Evolutionary conservation across 2,797 vertebrate genomes (phyloP), one percentile per base, ranked within the genome.

Genomic region (Novumbra hubbsi): DNA sequence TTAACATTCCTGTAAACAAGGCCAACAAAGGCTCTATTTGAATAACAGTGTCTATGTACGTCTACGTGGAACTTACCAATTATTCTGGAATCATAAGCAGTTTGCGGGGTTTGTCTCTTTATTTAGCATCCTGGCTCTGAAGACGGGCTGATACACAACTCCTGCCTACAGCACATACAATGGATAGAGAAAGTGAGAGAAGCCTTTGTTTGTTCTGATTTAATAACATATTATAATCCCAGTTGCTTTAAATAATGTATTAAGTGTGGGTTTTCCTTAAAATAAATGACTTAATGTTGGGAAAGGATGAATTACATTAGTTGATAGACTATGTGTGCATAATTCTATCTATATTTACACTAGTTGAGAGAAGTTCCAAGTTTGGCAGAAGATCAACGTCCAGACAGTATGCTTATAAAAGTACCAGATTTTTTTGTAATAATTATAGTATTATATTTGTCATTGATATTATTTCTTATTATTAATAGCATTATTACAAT

Each of bases 211-310:
- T 80, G 76, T 76, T 66, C 57, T 65, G 48, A 71, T 84, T 79
- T 74, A 63, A 80, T 80, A 83, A 78, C 81, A 73, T 73, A 82
- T 76, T 79, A 77, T 80, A 83, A 84, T 90, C 90, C 88, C 89
- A 82, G 76, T 83, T 85, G 84, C 75, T 85, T 83, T 93, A 88
- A 92, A 93, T 93, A 85, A 93, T 92, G 91, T 81, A 93, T 90
- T 79, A 81, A 77, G 66, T 88, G 83, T 88, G 84, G 74, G 80
- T 89, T 89, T 88, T 78, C 74, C 81, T 86, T 88, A 81, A 88
- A 88, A 88, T 86, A 86, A 91, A 85, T 86, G 4, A 70, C 75
- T 83, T 85, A 84, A 81, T 87, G 85, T 85, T 86, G 49, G 78
- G 73, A 57, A 27, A 75, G 45, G 32, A 82, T 63, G 71, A 75